Evolutionary conservation across 2,888 invertebrate species (phyloP).

Genomic region (Dyspetes luteomarginatus): DNA sequence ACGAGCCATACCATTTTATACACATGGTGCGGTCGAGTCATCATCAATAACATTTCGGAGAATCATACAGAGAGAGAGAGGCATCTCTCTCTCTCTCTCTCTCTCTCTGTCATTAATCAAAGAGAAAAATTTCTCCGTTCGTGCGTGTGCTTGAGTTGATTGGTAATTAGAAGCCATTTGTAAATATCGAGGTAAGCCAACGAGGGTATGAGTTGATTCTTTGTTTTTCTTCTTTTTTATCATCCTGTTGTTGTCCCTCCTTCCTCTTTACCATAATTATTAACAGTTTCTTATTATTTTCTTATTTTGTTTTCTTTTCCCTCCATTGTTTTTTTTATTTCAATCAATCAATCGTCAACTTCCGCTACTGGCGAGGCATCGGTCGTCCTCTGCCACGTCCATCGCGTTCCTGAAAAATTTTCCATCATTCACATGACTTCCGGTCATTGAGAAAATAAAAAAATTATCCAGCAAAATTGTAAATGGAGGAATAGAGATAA

Average conservation of each 20-base stretch:
- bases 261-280: slow-evolving; percentile 63
- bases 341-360: slow-evolving; percentile 70
- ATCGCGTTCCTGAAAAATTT: slow-evolving; percentile 77
- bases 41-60: not conserved
- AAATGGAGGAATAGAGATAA: too few relatives aligned
- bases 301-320: slow-evolving; percentile 64
- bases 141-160: slow-evolving; percentile 12
- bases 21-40: not conserved
- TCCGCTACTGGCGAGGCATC: slow-evolving; percentile 81
- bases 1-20: not conserved
- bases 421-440: slow-evolving; percentile 16
- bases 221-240: slow-evolving; percentile 73
- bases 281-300: slow-evolving; percentile 62
- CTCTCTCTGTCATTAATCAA: not conserved
- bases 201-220: slow-evolving; percentile 70
- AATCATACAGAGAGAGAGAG: not conserved
- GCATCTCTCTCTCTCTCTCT: not conserved
- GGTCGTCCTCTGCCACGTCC: slow-evolving; percentile 80
- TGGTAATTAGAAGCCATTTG: slow-evolving; percentile 62
- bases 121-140: not conserved
- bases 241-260: too few relatives aligned
- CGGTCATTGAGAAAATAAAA: not conserved
- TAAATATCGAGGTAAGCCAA: slow-evolving; percentile 54
- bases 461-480: too few relatives aligned
- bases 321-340: slow-evolving; percentile 66